A percentile compares a stretch with the other conserved stretches of the same genome.
These are phyloP conservation scores for Orthosia incerta DNA, from an alignment of 2,888 invertebrate genomes.

Conservation along the genomic window DNA sequence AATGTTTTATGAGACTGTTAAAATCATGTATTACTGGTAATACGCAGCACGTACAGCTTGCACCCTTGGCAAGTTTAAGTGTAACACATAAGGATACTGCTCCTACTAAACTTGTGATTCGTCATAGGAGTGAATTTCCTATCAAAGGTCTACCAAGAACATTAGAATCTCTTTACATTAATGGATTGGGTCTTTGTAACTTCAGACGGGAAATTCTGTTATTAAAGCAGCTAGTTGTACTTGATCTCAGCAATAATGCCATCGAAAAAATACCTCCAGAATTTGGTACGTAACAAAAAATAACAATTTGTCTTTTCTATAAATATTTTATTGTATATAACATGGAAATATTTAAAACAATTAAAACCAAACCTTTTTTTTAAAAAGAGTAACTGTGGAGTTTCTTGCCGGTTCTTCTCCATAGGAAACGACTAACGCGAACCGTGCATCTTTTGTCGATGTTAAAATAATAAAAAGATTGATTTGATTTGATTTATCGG, in stretches of 20 bases:
- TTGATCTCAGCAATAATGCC: slow-evolving; percentile 94
- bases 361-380: too few relatives aligned
- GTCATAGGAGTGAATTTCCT: slow-evolving; percentile 93
- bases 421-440: too few relatives aligned
- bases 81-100: slow-evolving; percentile 84
- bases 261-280: slow-evolving; percentile 93
- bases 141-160: slow-evolving; percentile 93
- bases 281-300: slow-evolving; percentile 87
- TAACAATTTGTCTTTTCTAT: not conserved
- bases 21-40: slow-evolving; percentile 92
- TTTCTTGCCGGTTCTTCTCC: too few relatives aligned
- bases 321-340: not conserved
- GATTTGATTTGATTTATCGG: too few relatives aligned
- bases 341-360: too few relatives aligned
- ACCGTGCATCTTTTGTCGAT: too few relatives aligned
- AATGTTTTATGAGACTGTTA: slow-evolving; percentile 93
- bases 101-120: slow-evolving; percentile 91
- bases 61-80: slow-evolving; percentile 84
- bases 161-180: slow-evolving; percentile 92
- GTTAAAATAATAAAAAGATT: too few relatives aligned
- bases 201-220: slow-evolving; percentile 93
- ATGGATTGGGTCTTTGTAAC: slow-evolving; percentile 91
- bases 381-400: too few relatives aligned
- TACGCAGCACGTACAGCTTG: slow-evolving; percentile 85
- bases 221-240: slow-evolving; percentile 91